Base-by-base conservation (phyloP, 2,888 invertebrate genomes). In the Melieria picta region DNA sequence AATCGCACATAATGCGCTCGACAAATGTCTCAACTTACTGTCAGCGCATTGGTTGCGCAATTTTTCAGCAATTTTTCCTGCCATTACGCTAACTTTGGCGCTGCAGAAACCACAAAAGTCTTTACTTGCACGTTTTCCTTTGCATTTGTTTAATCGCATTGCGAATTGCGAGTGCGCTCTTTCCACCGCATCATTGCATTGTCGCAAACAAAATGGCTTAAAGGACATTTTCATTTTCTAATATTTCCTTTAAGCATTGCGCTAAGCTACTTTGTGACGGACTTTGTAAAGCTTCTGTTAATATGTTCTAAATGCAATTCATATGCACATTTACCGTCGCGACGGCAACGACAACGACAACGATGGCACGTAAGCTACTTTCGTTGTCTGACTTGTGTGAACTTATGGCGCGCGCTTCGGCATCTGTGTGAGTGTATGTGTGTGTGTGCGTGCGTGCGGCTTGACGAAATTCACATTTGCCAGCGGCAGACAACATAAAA, bases 111-210 rank as follows among this genome's bases (percentile, higher is more conserved):
- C 67, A 58, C 67, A 67, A 67, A 67, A 67, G 67, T 13, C 30
- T 43, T 52, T 7, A 3, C 5, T 7, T 11, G 43, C 57, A 57
- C 7, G n/a, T 67, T 60, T 67, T 67, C 67, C 60, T 11, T 67
- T 67, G 50, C 67, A 67, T 60, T 61, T 67, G 60, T 61, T 67
- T 48, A 67, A 67, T 67, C 67, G 67, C 43, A 48, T 67, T 67
- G 50, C 60, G 45, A 60, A 52, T 60, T 67, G 48, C 11, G 45
- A 42, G 16, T 50, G 11, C 50, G 45, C 60, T 61, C 52, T 61
- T 6, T 45, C 42, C n/a, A 55, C 4, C 9, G 55, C 45, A 56
- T 67, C 67, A 50, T 67, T 60, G 67, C 50, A 30, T 16, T 48
- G 13, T 43, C 48, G 57, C 7, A 47, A 48, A 58, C 66, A 66